Conservation (phyloP, 2,113 vertebrate species). For the Macquaria ambigua region DNA sequence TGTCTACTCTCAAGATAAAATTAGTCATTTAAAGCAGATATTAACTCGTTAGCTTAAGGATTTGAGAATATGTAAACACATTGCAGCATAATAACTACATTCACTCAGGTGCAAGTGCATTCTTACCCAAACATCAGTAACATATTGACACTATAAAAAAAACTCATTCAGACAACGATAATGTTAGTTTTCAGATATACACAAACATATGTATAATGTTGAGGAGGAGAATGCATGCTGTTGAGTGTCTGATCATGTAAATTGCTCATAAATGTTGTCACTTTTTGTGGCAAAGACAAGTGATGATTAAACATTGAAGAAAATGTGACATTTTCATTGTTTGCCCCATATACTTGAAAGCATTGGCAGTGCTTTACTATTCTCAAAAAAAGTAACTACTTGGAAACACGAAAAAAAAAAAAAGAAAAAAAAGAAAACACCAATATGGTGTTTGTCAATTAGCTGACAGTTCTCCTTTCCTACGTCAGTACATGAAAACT, state of each 20-base stretch:
- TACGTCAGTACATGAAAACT: slow-evolving; percentile 55
- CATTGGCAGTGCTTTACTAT: slow-evolving; percentile 58
- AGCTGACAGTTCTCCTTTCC: slow-evolving; percentile 56
- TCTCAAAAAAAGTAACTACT: slow-evolving; percentile 55
- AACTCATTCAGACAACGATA: slow-evolving; percentile 62
- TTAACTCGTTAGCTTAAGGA: slow-evolving; percentile 71
- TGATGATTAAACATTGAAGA: slow-evolving; percentile 19
- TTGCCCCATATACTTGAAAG: slow-evolving; percentile 42
- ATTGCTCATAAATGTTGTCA: neutral
- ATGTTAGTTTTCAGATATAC: slow-evolving; percentile 68
- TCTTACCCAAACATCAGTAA: slow-evolving; percentile 81
- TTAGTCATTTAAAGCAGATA: slow-evolving; percentile 69
- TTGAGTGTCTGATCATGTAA: slow-evolving; percentile 40
- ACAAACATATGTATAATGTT: slow-evolving; percentile 47
- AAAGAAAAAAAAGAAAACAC: slow-evolving; percentile 54
- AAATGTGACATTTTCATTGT: slow-evolving; percentile 36
- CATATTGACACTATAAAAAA: slow-evolving; percentile 70
- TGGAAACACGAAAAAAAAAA: slow-evolving; percentile 21
- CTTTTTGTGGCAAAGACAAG: slow-evolving; percentile 26
- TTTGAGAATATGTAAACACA: slow-evolving; percentile 74
- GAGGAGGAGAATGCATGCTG: slow-evolving; percentile 64
- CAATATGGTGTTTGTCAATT: slow-evolving; percentile 79
- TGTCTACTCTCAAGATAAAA: slow-evolving; percentile 50
- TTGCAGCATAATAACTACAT: slow-evolving; percentile 78
- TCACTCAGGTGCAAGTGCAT: slow-evolving; percentile 85